Conservation (phyloP, 1,140 invertebrate species). For the Antheraea mylitta region DNA sequence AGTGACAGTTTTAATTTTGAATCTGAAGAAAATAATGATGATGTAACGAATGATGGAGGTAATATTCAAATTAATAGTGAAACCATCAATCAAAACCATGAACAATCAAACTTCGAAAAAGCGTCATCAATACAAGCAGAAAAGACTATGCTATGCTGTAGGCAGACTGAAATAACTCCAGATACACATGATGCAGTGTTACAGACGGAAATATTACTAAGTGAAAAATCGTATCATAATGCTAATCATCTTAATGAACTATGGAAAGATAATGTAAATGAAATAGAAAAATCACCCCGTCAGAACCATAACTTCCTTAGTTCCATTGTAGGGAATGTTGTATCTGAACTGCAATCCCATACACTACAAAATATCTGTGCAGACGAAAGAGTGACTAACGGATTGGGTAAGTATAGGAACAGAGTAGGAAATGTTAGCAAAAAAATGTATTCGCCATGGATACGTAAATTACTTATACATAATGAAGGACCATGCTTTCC, state of each 20-base stretch:
- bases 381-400: background rate
- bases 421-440: conserved; percentile 24
- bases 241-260: background rate
- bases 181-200: background rate
- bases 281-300: background rate
- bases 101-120: background rate
- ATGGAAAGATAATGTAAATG: background rate
- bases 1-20: background rate
- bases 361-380: background rate
- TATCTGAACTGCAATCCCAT: background rate
- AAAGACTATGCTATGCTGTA: background rate
- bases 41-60: background rate
- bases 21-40: background rate
- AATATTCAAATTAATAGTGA: background rate
- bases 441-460: conserved; percentile 51
- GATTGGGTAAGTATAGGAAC: background rate
- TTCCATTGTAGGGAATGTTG: background rate
- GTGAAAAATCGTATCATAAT: background rate
- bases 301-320: background rate
- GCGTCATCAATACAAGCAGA: background rate
- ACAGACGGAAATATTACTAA: background rate
- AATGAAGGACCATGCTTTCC: conserved; percentile 30
- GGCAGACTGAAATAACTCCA: background rate
- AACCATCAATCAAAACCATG: background rate
- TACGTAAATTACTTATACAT: conserved; percentile 52